These are phyloP conservation scores for Regulus satrapa DNA, from an alignment of 2,113 vertebrate species.

Conservation along the genomic window DNA sequence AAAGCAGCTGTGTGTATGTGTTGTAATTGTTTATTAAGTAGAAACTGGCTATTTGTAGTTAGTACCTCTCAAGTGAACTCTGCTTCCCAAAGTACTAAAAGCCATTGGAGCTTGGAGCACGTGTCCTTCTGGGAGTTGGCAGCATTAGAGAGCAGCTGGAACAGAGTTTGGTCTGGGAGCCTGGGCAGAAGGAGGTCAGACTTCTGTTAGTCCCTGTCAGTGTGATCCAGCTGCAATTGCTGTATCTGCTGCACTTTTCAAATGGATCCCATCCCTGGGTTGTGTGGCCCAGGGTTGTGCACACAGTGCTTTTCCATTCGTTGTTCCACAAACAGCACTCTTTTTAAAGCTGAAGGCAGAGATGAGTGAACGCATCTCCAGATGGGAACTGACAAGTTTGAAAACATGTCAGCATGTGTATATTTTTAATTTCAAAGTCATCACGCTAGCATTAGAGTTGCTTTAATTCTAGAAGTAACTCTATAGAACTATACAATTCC, in stretches of 20 bases:
- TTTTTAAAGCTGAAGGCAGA: slow-evolving; percentile 14
- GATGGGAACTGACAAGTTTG: slow-evolving; percentile 59
- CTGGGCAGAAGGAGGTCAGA: neutral
- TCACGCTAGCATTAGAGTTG: neutral
- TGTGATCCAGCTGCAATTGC: neutral
- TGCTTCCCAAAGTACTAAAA: neutral
- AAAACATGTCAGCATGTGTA: slow-evolving; percentile 60
- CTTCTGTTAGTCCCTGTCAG: neutral
- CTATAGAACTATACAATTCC: neutral
- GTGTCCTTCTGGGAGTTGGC: neutral
- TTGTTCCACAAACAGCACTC: neutral
- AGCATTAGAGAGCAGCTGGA: neutral
- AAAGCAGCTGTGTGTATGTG: neutral
- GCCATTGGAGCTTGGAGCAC: neutral
- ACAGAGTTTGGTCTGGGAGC: neutral
- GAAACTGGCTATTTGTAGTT: neutral
- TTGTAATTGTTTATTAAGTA: neutral
- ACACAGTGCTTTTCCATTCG: neutral
- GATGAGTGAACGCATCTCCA: slow-evolving; percentile 25
- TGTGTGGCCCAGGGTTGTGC: neutral
- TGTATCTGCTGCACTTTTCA: neutral
- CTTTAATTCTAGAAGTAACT: slow-evolving; percentile 2
- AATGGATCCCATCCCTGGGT: neutral
- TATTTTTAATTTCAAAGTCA: slow-evolving; percentile 60
- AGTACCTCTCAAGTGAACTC: neutral